phyloP scores from a whole-genome alignment of 2,113 vertebrate species.

The Piaya cayana region DNA sequence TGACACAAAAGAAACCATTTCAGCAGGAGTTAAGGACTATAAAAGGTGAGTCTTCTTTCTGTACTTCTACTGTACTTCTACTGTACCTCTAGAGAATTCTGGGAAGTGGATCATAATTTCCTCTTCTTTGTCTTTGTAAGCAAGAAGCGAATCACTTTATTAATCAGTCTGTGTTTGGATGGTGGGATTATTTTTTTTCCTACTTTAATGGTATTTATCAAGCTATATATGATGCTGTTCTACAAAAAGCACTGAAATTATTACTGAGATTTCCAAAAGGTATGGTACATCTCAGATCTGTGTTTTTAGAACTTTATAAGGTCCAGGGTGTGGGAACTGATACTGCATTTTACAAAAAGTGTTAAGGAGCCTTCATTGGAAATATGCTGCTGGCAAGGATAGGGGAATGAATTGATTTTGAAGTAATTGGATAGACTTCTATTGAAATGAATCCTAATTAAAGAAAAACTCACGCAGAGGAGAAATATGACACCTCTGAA shows the following conservation, averaged over 20 bases:
- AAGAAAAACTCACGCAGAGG: neutral
- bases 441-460: neutral
- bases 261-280: neutral
- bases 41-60: constrained; percentile 8
- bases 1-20: constrained; percentile 30
- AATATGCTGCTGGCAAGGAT: neutral
- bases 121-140: neutral
- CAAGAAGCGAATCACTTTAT: neutral
- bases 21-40: neutral
- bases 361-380: neutral
- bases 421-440: constrained; percentile 8
- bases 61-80: neutral
- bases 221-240: neutral
- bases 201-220: neutral
- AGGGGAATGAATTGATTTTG: constrained; percentile 13
- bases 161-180: neutral
- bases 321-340: neutral
- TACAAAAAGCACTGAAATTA: neutral
- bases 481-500: neutral
- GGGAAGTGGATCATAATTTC: neutral
- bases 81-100: neutral
- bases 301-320: neutral
- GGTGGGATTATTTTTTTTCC: neutral
- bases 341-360: neutral
- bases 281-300: neutral